Conservation (phyloP, 37 sponge, comb jelly and placozoan species). For the Axinella damicornis region DNA sequence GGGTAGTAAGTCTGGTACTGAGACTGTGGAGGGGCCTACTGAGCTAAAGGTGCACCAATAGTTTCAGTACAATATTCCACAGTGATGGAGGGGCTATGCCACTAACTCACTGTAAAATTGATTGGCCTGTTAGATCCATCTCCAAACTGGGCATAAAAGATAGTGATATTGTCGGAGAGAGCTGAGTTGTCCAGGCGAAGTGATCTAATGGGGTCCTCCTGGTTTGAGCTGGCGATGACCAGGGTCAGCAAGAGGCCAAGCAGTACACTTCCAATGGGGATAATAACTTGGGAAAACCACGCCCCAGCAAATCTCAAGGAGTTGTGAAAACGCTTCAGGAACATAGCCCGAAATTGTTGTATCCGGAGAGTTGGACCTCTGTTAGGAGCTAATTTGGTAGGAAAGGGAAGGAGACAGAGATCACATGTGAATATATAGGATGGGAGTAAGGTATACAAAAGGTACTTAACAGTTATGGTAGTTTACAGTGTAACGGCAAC, state of each 20-base stretch:
- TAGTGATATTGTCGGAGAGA: slow-evolving; percentile 5
- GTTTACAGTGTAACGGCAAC: too few relatives aligned
- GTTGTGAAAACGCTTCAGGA: slow-evolving; percentile 90
- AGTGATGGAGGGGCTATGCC: too few relatives aligned
- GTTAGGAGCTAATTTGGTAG: slow-evolving; percentile 22
- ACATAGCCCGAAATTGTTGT: slow-evolving; percentile 81
- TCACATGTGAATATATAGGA: too few relatives aligned
- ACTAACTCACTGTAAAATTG: too few relatives aligned
- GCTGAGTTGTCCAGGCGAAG: slow-evolving; percentile 34
- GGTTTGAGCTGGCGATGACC: neutral
- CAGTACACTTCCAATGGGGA: slow-evolving; percentile 83
- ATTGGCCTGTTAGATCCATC: too few relatives aligned
- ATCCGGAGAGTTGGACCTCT: slow-evolving; percentile 59
- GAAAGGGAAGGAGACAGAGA: too few relatives aligned
- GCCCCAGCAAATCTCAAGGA: slow-evolving; percentile 78
- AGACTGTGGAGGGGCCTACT: too few relatives aligned
- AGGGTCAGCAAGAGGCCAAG: slow-evolving; percentile 61
- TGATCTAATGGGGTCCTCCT: slow-evolving; percentile 10
- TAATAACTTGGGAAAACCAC: slow-evolving; percentile 80
- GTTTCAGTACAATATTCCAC: too few relatives aligned
- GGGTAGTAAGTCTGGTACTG: too few relatives aligned
- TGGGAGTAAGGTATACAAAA: too few relatives aligned
- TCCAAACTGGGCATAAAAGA: slow-evolving; percentile 42
- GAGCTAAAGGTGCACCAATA: too few relatives aligned
- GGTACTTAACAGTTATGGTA: too few relatives aligned